Evolutionary conservation across 2,113 vertebrate species (phyloP).

Genomic region (Prionailurus viverrinus): DNA sequence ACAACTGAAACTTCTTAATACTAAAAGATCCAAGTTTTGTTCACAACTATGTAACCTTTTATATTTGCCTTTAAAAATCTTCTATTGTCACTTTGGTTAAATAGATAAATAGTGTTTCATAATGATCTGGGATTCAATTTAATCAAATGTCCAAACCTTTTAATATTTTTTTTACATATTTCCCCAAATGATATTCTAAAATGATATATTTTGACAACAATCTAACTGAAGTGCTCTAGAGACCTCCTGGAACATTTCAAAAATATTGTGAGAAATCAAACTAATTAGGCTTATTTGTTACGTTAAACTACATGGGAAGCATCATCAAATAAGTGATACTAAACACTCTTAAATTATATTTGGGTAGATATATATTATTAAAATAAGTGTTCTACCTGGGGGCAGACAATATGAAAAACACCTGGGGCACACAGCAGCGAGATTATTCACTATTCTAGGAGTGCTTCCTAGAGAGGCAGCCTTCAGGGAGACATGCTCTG

Average conservation of each 20-base stretch:
- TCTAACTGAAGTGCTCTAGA: neutral
- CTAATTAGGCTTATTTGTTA: neutral
- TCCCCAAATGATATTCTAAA: neutral
- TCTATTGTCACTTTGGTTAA: neutral
- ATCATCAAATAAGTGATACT: neutral
- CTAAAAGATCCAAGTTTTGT: neutral
- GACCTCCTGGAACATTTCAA: neutral
- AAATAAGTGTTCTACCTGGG: neutral
- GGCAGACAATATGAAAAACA: neutral
- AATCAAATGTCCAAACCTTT: neutral
- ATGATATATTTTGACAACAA: neutral
- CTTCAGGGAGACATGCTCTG: neutral
- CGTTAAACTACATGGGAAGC: neutral
- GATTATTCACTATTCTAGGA: neutral
- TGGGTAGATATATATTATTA: neutral
- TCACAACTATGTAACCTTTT: neutral
- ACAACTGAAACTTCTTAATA: neutral
- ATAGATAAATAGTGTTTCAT: neutral
- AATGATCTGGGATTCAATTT: neutral
- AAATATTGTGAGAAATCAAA: neutral
- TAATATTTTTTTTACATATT: neutral
- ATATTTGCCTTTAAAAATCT: neutral
- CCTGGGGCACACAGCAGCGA: neutral
- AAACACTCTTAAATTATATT: neutral
- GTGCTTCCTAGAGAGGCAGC: neutral